Base-by-base conservation (phyloP, 2,113 vertebrate genomes). In the Anhinga anhinga region DNA sequence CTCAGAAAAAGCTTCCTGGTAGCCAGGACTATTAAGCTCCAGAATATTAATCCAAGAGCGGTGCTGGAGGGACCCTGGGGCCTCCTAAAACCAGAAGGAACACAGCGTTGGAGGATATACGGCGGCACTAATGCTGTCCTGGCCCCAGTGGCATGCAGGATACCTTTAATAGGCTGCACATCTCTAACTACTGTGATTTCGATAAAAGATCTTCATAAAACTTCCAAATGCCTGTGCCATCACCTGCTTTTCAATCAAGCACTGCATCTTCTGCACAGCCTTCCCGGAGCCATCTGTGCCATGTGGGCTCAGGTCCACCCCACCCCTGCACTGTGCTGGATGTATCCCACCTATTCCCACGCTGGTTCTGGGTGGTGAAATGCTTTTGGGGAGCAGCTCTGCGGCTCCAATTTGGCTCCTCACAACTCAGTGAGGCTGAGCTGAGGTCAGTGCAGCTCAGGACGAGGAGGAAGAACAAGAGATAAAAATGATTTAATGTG, bases 221-320 rank as follows among this genome's bases (percentile, higher is more conserved):
- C 79, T 73, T 55, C 92, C 89, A 44, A 18, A 22, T 26, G 63
- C 27, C 22, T 32, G 23, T 14, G 44, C n/a, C 77, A 5, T 49
- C 78, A 27, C 81, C 81, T 11, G 91, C 84, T 36, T 32, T 18
- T 38, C 82, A 13, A 26, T 38, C 80, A 4, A 50, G 82, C 32
- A 1, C 63, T 4, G 17, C 42, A 18, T 5, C 65, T 29, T 70
- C 83, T 22, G 59, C 13, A 9, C 49, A 49, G 59, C 70, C 38
- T 66, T 26, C 21, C 58, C 2, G 1, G 58, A 45, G 62, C 23
- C 1, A 2, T 5, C 56, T 30, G 45, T 47, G 71, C 49, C 0
- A 1, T 0, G 1, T 7, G 81, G 44, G 62, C 21, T 63, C 1
- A 1, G 61, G 36, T 63, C 76, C 42, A 3, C 1, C 0, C 11